phyloP scores from a whole-genome alignment of 2,888 invertebrate species.

The Rhorus exstirpatorius region DNA sequence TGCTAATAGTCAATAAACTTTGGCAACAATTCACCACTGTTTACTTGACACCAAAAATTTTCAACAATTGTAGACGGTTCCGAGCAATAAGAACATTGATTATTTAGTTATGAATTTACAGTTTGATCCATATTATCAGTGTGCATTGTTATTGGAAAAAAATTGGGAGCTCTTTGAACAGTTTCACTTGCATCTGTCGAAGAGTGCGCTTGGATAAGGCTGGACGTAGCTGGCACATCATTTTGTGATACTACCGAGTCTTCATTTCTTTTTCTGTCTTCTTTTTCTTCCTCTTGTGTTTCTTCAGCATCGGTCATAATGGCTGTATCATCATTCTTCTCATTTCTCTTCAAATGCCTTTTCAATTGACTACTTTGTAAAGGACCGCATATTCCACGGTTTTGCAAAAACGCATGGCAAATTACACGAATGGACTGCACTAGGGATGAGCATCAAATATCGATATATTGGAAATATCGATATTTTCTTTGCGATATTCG shows the following conservation, averaged over 20 bases:
- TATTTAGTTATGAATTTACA: slow-evolving; percentile 31
- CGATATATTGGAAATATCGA: no score
- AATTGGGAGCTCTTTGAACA: slow-evolving; percentile 13
- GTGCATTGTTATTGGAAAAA: slow-evolving; percentile 17
- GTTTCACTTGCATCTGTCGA: slow-evolving; percentile 5
- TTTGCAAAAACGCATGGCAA: slow-evolving; percentile 44
- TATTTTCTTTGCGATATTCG: no score
- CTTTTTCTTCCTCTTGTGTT: slow-evolving; percentile 4
- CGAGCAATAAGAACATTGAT: slow-evolving; percentile 49
- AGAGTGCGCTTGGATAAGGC: slow-evolving; percentile 30
- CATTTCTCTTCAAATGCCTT: slow-evolving; percentile 44
- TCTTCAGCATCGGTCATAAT: slow-evolving; percentile 48
- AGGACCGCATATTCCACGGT: slow-evolving; percentile 42
- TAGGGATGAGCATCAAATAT: no score
- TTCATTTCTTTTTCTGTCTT: slow-evolving; percentile 37
- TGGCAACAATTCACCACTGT: slow-evolving; percentile 33
- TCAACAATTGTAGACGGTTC: slow-evolving; percentile 44
- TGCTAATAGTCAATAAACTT: slow-evolving; percentile 39
- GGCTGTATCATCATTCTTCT: slow-evolving; percentile 32
- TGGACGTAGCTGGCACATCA: slow-evolving; percentile 49
- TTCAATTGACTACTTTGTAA: slow-evolving; percentile 45
- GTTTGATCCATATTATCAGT: slow-evolving; percentile 43
- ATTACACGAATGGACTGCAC: slow-evolving; percentile 48
- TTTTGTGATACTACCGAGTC: slow-evolving; percentile 43
- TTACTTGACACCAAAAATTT: no score